Evolutionary conservation across 2,113 vertebrate genomes (phyloP), one percentile per base, ranked within the genome.

Genomic region (Psilopsiagon aymara): DNA sequence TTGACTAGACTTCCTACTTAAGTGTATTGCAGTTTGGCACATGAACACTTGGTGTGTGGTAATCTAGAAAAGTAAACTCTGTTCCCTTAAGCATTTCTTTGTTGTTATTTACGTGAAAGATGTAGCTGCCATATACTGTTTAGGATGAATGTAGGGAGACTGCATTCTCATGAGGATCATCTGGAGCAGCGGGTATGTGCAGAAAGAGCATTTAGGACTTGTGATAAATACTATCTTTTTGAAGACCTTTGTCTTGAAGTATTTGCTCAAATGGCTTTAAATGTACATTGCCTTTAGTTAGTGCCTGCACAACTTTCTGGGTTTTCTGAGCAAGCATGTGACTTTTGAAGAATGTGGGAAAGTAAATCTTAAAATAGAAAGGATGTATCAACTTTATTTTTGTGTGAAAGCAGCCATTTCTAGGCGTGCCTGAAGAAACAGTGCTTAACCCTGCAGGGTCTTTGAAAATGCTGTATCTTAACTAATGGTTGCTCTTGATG

Each of bases 1-100:
- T 86, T 91, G 96, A 91, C 94, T 84, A 78, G 96, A 95, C 93
- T 96, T 97, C 94, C 94, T 93, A 92, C 89, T 96, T 37, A 69
- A 96, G 77, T n/a, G 66, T 89, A 73, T 95, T 95, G 89, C 89
- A 94, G 66, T 88, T 90, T 96, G 95, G 95, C 95, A 96, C 71
- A 80, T 9, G 49, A 63, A 46, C 15, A 2, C 78, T 86, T 29
- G 60, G 75, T 95, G 95, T 96, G 93, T 96, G 93, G 94, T 86
- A 95, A 96, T 96, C 77, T 76, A 37, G 84, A 94, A 85, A 95
- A 92, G 81, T 82, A 86, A 95, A 76, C 78, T 79, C 35, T 86
- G 10, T 57, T 79, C 77, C 67, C 63, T 82, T 80, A 27, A 95
- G 84, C 67, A 52, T 59, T 86, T 75, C 53, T 84, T 31, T 75